Evolutionary conservation across 2,113 vertebrate species (phyloP).

Genomic region (Brachyhypopomus occidentalis): DNA sequence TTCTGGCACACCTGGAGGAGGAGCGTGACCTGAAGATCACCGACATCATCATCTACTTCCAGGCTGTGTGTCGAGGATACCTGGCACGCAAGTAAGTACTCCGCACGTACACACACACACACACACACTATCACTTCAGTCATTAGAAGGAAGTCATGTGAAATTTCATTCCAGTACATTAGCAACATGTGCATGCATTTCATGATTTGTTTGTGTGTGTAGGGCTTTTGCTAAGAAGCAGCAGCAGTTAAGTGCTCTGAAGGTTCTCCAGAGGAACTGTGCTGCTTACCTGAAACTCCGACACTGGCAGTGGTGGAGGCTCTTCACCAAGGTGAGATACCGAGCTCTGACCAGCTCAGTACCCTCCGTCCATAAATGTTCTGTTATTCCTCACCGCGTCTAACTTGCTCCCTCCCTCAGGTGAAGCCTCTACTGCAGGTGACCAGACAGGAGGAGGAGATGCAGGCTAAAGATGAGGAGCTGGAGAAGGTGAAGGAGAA

Average conservation of each 20-base stretch:
- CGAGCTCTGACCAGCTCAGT: background rate
- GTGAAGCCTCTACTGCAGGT: slow-evolving; percentile 98
- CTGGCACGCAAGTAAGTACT: slow-evolving; percentile 90
- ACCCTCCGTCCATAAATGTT: too few species aligned
- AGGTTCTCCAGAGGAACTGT: slow-evolving; percentile 97
- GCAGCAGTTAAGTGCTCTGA: slow-evolving; percentile 94
- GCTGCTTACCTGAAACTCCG: slow-evolving; percentile 94
- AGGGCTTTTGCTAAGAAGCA: slow-evolving; percentile 98
- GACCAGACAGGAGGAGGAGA: slow-evolving; percentile 95
- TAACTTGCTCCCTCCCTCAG: slow-evolving; percentile 63
- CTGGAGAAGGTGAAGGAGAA: slow-evolving; percentile 95
- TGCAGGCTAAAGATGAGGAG: slow-evolving; percentile 96
- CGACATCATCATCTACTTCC: slow-evolving; percentile 98
- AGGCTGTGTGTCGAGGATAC: slow-evolving; percentile 94
- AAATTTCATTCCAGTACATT: too few species aligned
- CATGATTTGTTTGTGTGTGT: background rate
- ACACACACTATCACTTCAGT: background rate
- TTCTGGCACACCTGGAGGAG: slow-evolving; percentile 95
- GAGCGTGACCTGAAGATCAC: slow-evolving; percentile 98
- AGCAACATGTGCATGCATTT: background rate
- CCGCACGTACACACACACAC: background rate
- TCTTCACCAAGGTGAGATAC: slow-evolving; percentile 89
- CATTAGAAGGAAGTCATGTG: too few species aligned
- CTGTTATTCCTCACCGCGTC: background rate
- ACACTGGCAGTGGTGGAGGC: slow-evolving; percentile 99